These are phyloP conservation scores for Alfaro cultratus DNA, from an alignment of 2,797 vertebrate species.

Conservation along the genomic window DNA sequence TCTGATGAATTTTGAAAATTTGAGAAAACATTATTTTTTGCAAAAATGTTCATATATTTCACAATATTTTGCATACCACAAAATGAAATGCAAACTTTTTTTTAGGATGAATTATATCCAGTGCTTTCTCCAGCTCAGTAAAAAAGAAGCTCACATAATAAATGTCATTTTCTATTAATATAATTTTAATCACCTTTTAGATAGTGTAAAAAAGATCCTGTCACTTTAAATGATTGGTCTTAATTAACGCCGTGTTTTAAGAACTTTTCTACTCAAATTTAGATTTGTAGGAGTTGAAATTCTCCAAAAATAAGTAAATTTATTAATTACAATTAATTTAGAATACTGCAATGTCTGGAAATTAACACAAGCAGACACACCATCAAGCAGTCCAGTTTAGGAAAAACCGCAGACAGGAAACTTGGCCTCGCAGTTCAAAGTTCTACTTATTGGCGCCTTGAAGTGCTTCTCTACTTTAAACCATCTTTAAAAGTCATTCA, in stretches of 20 bases:
- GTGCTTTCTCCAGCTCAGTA: background rate
- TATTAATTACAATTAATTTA: background rate
- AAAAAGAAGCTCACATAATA: background rate
- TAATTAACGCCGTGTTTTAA: background rate
- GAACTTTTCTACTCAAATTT: background rate
- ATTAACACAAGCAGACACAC: background rate
- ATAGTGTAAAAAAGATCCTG: background rate
- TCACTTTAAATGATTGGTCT: background rate
- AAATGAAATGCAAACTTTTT: background rate
- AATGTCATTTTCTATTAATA: too few species aligned
- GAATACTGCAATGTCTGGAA: background rate
- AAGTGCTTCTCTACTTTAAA: background rate
- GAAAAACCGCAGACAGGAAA: background rate
- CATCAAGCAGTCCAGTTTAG: background rate
- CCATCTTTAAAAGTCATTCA: background rate
- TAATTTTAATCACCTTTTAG: background rate
- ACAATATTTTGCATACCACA: background rate
- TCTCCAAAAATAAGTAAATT: background rate
- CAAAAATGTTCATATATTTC: background rate
- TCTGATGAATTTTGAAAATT: background rate
- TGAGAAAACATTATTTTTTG: background rate
- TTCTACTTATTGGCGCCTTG: background rate
- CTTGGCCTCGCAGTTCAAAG: background rate
- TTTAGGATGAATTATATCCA: background rate
- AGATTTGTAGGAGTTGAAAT: background rate